Conservation (phyloP, 2,888 invertebrate genomes). For the Hypselothyrea guttata region DNA sequence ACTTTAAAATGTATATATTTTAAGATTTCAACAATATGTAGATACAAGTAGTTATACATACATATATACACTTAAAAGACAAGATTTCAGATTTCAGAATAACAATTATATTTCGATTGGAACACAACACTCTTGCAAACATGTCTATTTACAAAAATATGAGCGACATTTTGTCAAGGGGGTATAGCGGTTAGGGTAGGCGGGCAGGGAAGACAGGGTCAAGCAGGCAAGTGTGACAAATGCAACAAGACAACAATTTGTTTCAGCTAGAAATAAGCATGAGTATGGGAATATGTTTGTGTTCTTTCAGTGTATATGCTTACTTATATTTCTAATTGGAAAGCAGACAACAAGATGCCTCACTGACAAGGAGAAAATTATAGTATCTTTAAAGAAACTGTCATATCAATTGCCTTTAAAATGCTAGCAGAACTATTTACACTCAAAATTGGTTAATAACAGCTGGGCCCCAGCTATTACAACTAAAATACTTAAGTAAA, state of each 20-base stretch:
- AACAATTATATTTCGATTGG: too few relatives aligned
- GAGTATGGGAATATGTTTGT: conserved; percentile 12
- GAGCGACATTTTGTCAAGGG: conserved; percentile 40
- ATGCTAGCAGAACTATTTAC: too few relatives aligned
- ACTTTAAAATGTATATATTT: conserved; percentile 30
- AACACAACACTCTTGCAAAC: conserved; percentile 31
- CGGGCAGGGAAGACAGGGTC: conserved; percentile 10
- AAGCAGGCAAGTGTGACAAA: conserved; percentile 43
- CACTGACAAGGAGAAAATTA: conserved; percentile 36
- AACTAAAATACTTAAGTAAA: too few relatives aligned
- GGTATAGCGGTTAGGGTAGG: conserved; percentile 16
- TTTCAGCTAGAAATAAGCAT: conserved; percentile 46
- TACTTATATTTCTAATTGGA: conserved; percentile 13
- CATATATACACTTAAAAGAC: conserved; percentile 5
- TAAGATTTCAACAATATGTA: conserved; percentile 38
- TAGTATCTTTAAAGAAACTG: conserved; percentile 4
- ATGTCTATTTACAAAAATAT: conserved; percentile 49
- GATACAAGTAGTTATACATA: too few relatives aligned
- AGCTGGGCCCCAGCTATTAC: too few relatives aligned
- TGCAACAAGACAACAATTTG: conserved; percentile 51
- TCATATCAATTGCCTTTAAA: not conserved
- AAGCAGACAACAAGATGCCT: conserved; percentile 58
- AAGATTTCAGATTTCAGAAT: conserved; percentile 2
- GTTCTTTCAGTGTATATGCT: not conserved
- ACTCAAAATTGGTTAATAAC: too few relatives aligned